Base-by-base conservation (phyloP, 2,888 invertebrate genomes). In the Silvanus unidentatus region DNA sequence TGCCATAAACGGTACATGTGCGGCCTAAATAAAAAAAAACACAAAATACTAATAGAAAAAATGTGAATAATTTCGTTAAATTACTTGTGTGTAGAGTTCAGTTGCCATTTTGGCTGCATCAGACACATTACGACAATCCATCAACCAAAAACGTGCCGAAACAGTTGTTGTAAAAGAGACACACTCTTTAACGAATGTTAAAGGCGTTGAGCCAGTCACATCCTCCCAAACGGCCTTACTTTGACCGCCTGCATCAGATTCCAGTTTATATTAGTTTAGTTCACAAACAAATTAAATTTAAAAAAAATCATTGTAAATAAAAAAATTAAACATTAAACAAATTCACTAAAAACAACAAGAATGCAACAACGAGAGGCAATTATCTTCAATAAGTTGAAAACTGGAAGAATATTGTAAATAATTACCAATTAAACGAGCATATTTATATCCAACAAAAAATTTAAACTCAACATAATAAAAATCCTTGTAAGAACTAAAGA, bases 141-240 rank as follows among this genome's bases (percentile, higher is more conserved):
- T 96, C 48, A 99, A 76, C 97, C 98, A 98, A 73, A 99, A 99
- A 66, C 94, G 76, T 39, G 98, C 99, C 0, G 98, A 99, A 0
- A 99, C 98, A 0, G 97, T 98, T 6, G 98, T 99, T 8, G 98
- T 99, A 74, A 99, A 99, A 16, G 96, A 95, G 1, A 97, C 97
- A 67, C 93, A 94, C 70, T 98, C 95, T 62, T 93, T 95, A 52
- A 95, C 89, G 74, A 98, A 89, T 5, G 95, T 92, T 53, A 99
- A 77, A 9, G 97, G 97, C 1, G 98, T 98, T 36, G 96, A 96
- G 16, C 97, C 97, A 0, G 98, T 99, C 8, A 99, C 98, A 73
- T 99, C 99, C 71, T 99, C 99, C 98, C 99, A 99, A 60, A 96
- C 88, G 2, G 99, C 97, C 54, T 94, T 88, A 57, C 90, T 91